Evolutionary conservation across 2,113 vertebrate species (phyloP).

Genomic region (Hemiscyllium ocellatum): DNA sequence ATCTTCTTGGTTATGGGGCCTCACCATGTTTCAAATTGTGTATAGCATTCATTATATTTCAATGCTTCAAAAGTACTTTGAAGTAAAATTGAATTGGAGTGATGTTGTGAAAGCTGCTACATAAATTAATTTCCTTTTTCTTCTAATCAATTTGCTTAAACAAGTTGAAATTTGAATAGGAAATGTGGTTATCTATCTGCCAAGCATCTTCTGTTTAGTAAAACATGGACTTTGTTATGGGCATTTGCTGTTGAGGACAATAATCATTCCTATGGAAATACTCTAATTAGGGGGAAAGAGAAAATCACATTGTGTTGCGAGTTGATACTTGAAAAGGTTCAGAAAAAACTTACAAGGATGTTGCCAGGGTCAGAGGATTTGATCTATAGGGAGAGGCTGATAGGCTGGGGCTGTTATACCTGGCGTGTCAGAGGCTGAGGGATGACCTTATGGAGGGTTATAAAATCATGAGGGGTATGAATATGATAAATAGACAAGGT

Average conservation of each 20-base stretch:
- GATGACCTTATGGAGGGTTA: no score
- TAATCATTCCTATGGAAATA: neutral
- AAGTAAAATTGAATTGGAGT: neutral
- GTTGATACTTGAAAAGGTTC: no score
- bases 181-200: neutral
- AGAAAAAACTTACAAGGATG: no score
- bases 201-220: neutral
- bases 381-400: no score
- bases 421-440: no score
- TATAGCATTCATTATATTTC: neutral
- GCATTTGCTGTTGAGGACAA: neutral
- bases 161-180: neutral
- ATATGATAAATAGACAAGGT: no score
- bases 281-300: neutral
- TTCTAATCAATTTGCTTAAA: neutral
- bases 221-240: neutral
- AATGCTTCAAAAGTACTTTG: neutral
- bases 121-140: neutral
- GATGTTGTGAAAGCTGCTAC: neutral
- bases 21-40: neutral
- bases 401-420: no score
- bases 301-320: neutral
- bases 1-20: neutral
- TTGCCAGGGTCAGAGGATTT: no score
- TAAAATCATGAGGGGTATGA: no score